A percentile compares a stretch with the other conserved stretches of the same genome.
Evolutionary conservation across 2,797 vertebrate species (phyloP).

Genomic region (Pagetopsis macropterus): DNA sequence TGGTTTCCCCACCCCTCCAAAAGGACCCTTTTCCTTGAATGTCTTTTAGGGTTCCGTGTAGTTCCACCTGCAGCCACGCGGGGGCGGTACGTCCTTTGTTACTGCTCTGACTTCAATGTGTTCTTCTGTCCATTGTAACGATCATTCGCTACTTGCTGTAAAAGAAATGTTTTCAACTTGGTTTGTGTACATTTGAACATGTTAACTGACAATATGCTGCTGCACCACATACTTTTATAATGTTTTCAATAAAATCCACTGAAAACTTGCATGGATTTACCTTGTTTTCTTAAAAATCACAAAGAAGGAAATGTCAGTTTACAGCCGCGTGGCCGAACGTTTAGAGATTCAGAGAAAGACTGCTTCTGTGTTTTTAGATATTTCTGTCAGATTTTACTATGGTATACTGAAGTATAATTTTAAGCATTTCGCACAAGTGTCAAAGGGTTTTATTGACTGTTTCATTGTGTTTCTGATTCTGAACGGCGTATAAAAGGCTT

Average conservation of each 20-base stretch:
- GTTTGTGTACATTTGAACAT: conserved; percentile 70
- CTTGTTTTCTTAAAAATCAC: background rate
- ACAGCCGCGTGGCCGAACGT: no score
- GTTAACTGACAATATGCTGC: conserved; percentile 69
- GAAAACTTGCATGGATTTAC: conserved; percentile 37
- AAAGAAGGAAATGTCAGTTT: no score
- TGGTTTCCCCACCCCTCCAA: background rate
- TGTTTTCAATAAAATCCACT: conserved; percentile 80
- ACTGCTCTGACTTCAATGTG: conserved; percentile 22
- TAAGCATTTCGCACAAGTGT: no score
- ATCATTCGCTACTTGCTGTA: conserved; percentile 43
- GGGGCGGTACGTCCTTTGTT: conserved; percentile 41
- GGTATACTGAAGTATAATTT: no score
- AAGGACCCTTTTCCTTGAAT: background rate
- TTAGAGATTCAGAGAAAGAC: no score
- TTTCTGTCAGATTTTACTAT: no score
- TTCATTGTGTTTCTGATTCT: no score
- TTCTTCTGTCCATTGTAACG: conserved; percentile 24
- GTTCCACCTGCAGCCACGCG: conserved; percentile 51
- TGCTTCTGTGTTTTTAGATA: no score
- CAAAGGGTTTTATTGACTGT: no score
- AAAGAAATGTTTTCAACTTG: conserved; percentile 67
- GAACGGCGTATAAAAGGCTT: no score
- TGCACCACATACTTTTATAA: conserved; percentile 79
- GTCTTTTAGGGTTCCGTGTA: conserved; percentile 32